Evolutionary conservation across 2,888 invertebrate genomes (phyloP).

Genomic region (Melanostoma mellinum): DNA sequence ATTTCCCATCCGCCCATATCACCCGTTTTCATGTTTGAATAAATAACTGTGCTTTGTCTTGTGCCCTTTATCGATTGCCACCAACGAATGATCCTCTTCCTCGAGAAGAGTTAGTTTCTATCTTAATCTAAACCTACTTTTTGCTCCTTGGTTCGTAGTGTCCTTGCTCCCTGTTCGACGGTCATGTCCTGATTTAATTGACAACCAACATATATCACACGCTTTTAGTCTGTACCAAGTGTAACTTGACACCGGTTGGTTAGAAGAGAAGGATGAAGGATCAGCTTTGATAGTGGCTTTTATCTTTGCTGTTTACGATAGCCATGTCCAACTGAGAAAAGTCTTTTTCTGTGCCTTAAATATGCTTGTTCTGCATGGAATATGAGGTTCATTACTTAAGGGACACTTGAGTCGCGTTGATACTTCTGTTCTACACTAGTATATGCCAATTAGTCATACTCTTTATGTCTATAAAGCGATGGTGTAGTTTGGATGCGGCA

Average conservation of each 20-base stretch:
- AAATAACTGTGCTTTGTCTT: slow-evolving; percentile 28
- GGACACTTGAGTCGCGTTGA: slow-evolving; percentile 54
- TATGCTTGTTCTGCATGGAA: slow-evolving; percentile 38
- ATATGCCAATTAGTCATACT: slow-evolving; percentile 24
- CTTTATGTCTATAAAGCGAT: not conserved
- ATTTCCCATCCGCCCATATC: too few relatives aligned
- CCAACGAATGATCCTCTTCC: slow-evolving; percentile 30
- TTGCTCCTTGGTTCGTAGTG: not conserved
- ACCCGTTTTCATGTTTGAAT: not conserved
- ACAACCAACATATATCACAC: slow-evolving; percentile 76
- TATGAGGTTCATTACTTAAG: slow-evolving; percentile 64
- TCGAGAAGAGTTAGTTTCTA: slow-evolving; percentile 21
- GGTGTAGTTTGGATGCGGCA: not conserved
- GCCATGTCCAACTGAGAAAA: slow-evolving; percentile 27
- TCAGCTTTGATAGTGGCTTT: slow-evolving; percentile 7
- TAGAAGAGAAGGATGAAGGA: slow-evolving; percentile 16
- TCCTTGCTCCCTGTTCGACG: slow-evolving; percentile 47
- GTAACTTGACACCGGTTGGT: slow-evolving; percentile 49
- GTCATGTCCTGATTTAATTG: slow-evolving; percentile 81
- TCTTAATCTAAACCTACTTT: slow-evolving; percentile 15
- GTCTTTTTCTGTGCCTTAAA: not conserved
- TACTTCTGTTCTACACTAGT: slow-evolving; percentile 1
- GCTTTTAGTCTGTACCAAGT: slow-evolving; percentile 58
- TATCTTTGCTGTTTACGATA: not conserved
- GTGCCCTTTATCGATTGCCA: slow-evolving; percentile 56